Base-by-base conservation (phyloP, 2,888 invertebrate species). In the Stenichneumon culpator region DNA sequence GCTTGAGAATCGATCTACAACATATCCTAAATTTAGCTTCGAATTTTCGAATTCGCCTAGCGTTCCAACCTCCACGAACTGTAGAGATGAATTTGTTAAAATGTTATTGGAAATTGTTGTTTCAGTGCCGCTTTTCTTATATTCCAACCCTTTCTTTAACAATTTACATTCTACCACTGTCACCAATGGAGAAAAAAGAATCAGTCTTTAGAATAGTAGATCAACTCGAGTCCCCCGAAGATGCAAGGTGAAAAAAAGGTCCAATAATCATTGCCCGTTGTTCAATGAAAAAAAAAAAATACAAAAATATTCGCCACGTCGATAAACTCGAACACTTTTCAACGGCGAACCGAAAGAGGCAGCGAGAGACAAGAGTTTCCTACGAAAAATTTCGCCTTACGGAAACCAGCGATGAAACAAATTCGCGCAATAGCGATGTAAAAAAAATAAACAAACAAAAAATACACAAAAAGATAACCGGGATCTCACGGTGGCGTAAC, bases 191-290 rank as follows among this genome's bases (percentile, higher is more conserved):
- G 63, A 47, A 63, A 74, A 60, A 63, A 39, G 11, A 69, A 65
- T 44, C 25, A 22, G 67, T 77, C 47, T 69, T 63, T 52, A 69
- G 60, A 73, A 73, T 57, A 65, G 50, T 16, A 57, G 47, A 68
- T 65, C 72, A 73, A 78, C 67, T 81, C 78, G 81, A 84, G 36
- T 28, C 36, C 32, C 72, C 50, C 36, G 63, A 78, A 69, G 57
- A 84, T 25, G 73, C 68, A 78, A 81, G 69, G 36, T 67, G 65
- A 75, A 63, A 80, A 80, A 63, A 75, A 83, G 83, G 84, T 84
- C 84, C 84, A 84, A 84, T 69, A 73, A 83, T 67, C 54, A 73
- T 84, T 84, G 63, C 73, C 68, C 73, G 81, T 77, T 77, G 82
- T 82, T 75, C 81, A 63, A 47, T 82, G 60, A 60, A 16, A 28